A percentile compares a stretch with the other conserved stretches of the same genome.
Evolutionary conservation across 35 echinoderm and acorn worm species (phyloP).

Genomic region (Nesometra sesokonis): DNA sequence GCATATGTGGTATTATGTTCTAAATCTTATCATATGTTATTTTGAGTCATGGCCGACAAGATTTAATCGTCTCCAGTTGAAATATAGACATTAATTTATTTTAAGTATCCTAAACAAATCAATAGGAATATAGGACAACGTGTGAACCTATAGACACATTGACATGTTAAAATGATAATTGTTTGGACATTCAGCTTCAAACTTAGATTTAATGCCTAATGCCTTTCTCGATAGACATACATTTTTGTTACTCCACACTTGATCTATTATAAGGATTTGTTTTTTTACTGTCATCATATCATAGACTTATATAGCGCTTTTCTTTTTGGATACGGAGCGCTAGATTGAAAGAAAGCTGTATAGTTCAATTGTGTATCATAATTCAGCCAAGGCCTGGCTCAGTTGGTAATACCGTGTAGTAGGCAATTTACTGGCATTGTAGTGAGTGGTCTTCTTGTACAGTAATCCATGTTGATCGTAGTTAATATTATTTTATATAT

Average conservation of each 20-base stretch:
- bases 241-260: neutral
- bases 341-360: no score
- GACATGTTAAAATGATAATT: neutral
- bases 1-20: neutral
- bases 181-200: neutral
- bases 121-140: neutral
- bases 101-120: neutral
- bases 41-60: neutral
- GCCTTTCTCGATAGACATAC: neutral
- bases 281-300: no score
- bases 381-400: no score
- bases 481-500: no score
- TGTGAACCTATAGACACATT: neutral
- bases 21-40: neutral
- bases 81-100: neutral
- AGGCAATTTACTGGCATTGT: no score
- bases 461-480: no score
- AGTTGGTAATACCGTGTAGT: no score
- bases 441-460: no score
- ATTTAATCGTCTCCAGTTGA: neutral
- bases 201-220: neutral
- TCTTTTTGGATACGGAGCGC: no score
- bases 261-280: no score
- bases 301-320: no score
- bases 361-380: no score